Conservation (phyloP, 2,888 invertebrate genomes). For the Lycia hirtaria region DNA sequence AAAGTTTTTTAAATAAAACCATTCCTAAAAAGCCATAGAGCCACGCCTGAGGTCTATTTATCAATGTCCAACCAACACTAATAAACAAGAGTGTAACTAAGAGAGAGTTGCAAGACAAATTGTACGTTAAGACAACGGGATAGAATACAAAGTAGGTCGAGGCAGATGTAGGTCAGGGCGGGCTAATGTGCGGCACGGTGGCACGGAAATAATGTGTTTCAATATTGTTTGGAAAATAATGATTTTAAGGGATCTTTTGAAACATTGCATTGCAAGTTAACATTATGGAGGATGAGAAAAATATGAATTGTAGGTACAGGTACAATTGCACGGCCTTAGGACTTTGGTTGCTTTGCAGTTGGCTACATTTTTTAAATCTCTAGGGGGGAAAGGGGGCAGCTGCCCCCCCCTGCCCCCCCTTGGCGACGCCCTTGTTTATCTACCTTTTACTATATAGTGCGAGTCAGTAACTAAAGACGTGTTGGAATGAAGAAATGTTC, state of each 20-base stretch:
- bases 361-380: too few species aligned
- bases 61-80: slow-evolving; percentile 40
- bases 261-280: neutral
- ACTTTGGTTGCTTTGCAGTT: too few species aligned
- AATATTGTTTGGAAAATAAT: slow-evolving; percentile 40
- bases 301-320: too few species aligned
- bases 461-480: too few species aligned
- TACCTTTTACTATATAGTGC: too few species aligned
- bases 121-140: slow-evolving; percentile 27
- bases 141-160: slow-evolving; percentile 23
- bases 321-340: too few species aligned
- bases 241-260: slow-evolving; percentile 12
- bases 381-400: too few species aligned
- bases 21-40: slow-evolving; percentile 18
- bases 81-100: slow-evolving; percentile 15
- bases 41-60: slow-evolving; percentile 40
- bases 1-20: slow-evolving; percentile 19
- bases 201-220: slow-evolving; percentile 44
- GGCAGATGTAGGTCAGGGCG: slow-evolving; percentile 38
- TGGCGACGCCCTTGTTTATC: too few species aligned
- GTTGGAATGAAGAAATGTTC: too few species aligned
- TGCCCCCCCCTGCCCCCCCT: too few species aligned
- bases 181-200: slow-evolving; percentile 41
- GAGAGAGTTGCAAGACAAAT: slow-evolving; percentile 16
- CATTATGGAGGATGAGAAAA: too few species aligned